Percentiles rank a stretch among this genome's conserved stretches.
Conservation (phyloP, 2,888 invertebrate genomes). For the Hirudinaria manillensis region DNA sequence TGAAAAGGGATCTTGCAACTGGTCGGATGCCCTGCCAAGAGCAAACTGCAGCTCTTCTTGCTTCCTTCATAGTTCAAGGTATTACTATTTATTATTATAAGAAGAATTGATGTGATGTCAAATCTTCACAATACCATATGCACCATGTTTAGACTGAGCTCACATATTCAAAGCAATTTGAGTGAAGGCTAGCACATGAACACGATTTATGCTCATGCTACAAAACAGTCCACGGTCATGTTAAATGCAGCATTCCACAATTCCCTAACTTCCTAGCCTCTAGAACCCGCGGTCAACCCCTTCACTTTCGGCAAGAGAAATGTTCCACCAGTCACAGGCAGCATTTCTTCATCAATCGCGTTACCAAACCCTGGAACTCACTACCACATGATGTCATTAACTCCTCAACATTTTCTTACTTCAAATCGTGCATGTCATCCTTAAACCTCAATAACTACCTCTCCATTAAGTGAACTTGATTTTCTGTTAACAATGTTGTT, state of each 20-base stretch:
- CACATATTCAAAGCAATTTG: not conserved
- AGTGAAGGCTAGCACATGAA: not conserved
- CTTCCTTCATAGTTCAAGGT: constrained; percentile 96
- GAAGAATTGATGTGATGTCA: no score
- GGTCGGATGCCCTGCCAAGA: constrained; percentile 94
- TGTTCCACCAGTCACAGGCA: not conserved
- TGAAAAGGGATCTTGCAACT: constrained; percentile 85
- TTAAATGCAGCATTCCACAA: not conserved
- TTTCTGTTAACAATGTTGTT: no score
- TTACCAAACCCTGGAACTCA: not conserved
- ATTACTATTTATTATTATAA: not conserved
- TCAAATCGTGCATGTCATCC: no score
- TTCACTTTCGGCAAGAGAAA: not conserved
- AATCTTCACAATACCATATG: no score
- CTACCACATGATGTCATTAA: not conserved
- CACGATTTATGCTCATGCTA: not conserved
- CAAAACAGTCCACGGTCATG: not conserved
- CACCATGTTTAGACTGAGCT: not conserved
- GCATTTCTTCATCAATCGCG: not conserved
- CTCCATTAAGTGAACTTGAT: no score
- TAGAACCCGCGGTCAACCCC: not conserved
- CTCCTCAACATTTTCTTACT: no score
- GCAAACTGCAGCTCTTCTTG: constrained; percentile 94
- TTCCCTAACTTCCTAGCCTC: not conserved
- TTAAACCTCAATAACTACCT: no score